phyloP scores from a whole-genome alignment of 2,797 vertebrate genomes.

The Steatocranus sp. region DNA sequence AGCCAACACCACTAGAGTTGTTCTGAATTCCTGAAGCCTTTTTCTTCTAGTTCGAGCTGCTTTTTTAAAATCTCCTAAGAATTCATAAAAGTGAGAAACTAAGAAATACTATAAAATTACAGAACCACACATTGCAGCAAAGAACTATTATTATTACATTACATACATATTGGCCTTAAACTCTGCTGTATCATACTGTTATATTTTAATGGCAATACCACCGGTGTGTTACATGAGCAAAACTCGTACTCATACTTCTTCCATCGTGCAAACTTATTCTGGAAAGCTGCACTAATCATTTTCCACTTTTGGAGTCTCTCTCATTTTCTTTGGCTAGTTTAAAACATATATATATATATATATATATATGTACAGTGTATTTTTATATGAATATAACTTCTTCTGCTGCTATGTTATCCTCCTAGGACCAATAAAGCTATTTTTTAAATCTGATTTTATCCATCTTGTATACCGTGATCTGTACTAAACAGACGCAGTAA shows the following conservation, averaged over 20 bases:
- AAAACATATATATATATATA: not conserved
- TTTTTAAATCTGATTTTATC: not conserved
- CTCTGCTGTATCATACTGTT: not conserved
- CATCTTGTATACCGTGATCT: not conserved
- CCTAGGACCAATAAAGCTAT: not conserved
- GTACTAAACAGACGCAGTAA: not conserved
- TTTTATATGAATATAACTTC: not conserved
- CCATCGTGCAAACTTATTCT: not conserved
- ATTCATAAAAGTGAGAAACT: not conserved
- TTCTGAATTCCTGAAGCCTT: not conserved
- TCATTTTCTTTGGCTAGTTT: not conserved
- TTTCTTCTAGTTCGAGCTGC: accelerated
- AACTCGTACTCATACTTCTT: not conserved
- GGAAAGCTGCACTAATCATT: not conserved
- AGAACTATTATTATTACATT: not conserved
- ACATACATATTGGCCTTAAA: not conserved
- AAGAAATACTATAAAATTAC: not conserved
- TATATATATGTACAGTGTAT: not conserved
- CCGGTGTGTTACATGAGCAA: not conserved
- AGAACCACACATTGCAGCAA: not conserved
- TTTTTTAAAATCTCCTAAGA: not conserved
- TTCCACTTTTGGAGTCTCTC: not conserved
- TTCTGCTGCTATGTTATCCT: not conserved
- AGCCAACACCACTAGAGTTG: not conserved
- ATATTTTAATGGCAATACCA: not conserved